phyloP scores from a whole-genome alignment of 2,888 invertebrate species.

The Luperina nickerlii region DNA sequence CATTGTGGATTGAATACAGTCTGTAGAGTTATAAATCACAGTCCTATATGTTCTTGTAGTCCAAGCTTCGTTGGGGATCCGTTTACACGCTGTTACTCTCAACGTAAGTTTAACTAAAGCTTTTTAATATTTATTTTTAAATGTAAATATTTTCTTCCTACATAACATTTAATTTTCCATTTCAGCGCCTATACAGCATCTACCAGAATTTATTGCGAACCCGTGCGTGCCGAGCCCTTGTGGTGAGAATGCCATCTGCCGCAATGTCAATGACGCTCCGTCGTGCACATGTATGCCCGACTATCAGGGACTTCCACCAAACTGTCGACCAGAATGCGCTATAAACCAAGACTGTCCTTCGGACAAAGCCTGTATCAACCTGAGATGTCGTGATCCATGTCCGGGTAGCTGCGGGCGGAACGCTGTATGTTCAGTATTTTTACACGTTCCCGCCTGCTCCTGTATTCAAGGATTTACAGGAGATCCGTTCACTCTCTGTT shows the following conservation, averaged over 20 bases:
- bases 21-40: slow-evolving; percentile 94
- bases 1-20: slow-evolving; percentile 92
- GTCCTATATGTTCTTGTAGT: slow-evolving; percentile 94
- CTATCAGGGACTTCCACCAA: slow-evolving; percentile 93
- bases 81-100: slow-evolving; percentile 91
- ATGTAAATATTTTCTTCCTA: background rate
- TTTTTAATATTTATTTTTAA: background rate
- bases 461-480: slow-evolving; percentile 93
- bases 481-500: slow-evolving; percentile 93
- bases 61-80: slow-evolving; percentile 92
- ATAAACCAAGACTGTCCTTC: slow-evolving; percentile 93
- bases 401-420: slow-evolving; percentile 93
- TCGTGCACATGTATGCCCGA: slow-evolving; percentile 92
- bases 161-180: slow-evolving; percentile 28
- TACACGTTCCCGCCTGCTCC: slow-evolving; percentile 93
- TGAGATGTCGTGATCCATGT: slow-evolving; percentile 93
- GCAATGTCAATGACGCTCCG: slow-evolving; percentile 90
- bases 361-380: slow-evolving; percentile 93
- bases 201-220: slow-evolving; percentile 85
- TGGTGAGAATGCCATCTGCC: slow-evolving; percentile 92
- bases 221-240: slow-evolving; percentile 94
- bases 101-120: slow-evolving; percentile 80
- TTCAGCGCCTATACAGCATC: slow-evolving; percentile 73
- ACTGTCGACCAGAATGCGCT: slow-evolving; percentile 93
- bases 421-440: slow-evolving; percentile 92